Conservation (phyloP, 2,113 vertebrate species). For the Catharus minimus region DNA sequence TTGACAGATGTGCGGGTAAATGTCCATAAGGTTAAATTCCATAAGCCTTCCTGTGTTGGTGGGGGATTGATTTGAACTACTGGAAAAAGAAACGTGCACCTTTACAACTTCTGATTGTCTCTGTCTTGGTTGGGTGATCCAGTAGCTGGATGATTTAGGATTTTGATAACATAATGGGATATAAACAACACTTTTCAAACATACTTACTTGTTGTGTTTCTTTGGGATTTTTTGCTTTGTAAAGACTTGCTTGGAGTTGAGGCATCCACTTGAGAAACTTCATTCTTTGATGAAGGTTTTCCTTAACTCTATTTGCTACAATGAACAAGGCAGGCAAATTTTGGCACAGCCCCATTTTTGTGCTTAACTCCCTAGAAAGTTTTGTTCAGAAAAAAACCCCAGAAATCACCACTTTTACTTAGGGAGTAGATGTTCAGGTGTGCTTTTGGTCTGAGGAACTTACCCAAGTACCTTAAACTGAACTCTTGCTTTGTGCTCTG, state of each 20-base stretch:
- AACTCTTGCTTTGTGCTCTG: background rate
- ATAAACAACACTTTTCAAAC: background rate
- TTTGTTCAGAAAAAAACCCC: background rate
- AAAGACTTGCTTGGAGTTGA: background rate
- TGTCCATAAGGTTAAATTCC: background rate
- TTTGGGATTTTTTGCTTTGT: background rate
- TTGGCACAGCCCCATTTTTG: background rate
- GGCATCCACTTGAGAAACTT: background rate
- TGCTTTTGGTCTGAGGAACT: background rate
- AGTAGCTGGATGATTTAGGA: background rate
- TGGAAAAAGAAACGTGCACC: background rate
- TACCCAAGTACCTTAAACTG: background rate
- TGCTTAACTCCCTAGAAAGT: background rate
- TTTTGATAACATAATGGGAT: background rate
- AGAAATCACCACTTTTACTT: background rate
- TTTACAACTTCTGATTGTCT: background rate
- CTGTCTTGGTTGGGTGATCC: background rate
- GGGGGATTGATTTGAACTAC: background rate
- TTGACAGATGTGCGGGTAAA: background rate
- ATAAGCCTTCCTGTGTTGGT: background rate
- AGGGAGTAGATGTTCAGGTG: background rate
- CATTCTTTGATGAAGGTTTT: background rate
- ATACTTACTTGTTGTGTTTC: no score
- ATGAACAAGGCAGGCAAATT: background rate
- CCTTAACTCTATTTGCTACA: background rate